These are phyloP conservation scores for Heteromurus nitidus DNA, from an alignment of 2,888 invertebrate genomes.

Conservation along the genomic window DNA sequence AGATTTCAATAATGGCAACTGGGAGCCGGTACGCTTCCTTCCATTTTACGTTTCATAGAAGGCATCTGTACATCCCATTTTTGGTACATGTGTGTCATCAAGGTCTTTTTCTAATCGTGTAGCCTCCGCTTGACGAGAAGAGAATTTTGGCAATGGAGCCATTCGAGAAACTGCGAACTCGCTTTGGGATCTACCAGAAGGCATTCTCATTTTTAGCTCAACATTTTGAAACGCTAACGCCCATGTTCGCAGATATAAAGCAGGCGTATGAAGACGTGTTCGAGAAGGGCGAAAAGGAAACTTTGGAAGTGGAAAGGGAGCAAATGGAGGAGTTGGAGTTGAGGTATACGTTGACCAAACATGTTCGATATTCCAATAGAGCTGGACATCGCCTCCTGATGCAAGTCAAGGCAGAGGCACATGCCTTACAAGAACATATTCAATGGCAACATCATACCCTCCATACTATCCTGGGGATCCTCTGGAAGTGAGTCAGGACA, in stretches of 20 bases:
- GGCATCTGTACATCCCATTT: no score
- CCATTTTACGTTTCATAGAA: no score
- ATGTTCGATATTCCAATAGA: constrained; percentile 51
- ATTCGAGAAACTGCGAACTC: constrained; percentile 43
- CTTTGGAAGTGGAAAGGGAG: constrained; percentile 48
- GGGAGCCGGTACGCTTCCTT: no score
- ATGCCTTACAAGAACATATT: constrained; percentile 51
- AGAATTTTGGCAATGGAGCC: constrained; percentile 49
- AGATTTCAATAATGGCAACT: constrained; percentile 51
- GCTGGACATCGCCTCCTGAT: constrained; percentile 36
- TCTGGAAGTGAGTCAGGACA: constrained; percentile 42
- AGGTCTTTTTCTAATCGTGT: no score
- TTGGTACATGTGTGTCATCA: no score
- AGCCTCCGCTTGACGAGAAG: constrained; percentile 36
- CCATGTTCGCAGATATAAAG: constrained; percentile 54
- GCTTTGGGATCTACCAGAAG: constrained; percentile 54
- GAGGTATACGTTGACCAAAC: constrained; percentile 20
- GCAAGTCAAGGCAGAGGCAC: constrained; percentile 48
- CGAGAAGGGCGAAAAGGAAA: constrained; percentile 58
- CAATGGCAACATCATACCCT: constrained; percentile 56
- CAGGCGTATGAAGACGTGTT: constrained; percentile 58
- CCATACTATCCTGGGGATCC: constrained; percentile 44
- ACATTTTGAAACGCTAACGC: constrained; percentile 56
- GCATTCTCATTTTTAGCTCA: constrained; percentile 48
- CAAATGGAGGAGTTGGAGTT: constrained; percentile 55